Conservation (phyloP, 2,113 vertebrate species). For the Tragelaphus strepsiceros region DNA sequence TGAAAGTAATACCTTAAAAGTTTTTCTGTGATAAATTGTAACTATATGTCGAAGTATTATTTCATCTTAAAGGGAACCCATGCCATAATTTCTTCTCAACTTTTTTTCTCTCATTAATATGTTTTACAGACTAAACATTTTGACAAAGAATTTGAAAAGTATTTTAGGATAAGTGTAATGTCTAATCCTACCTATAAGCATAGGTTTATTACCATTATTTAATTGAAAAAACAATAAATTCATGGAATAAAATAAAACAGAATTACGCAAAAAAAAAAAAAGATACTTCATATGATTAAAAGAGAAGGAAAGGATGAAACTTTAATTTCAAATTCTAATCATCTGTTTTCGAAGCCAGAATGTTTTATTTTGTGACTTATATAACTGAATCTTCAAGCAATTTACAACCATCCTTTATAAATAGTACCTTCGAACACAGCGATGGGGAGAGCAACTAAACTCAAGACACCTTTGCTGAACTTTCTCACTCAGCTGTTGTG, state of each 20-base stretch:
- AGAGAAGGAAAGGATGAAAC: neutral
- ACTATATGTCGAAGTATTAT: neutral
- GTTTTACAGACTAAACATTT: neutral
- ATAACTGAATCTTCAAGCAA: neutral
- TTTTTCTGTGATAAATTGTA: neutral
- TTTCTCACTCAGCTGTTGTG: neutral
- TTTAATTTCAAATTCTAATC: conserved; percentile 4
- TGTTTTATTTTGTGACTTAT: neutral
- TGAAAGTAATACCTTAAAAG: neutral
- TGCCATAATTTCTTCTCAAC: neutral
- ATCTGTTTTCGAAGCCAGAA: neutral
- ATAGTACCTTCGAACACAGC: neutral
- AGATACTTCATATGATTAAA: neutral
- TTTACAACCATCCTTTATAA: conserved; percentile 27
- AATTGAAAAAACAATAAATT: neutral
- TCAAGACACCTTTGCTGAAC: neutral
- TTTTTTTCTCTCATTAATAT: neutral
- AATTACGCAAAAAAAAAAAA: neutral
- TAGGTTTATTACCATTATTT: neutral
- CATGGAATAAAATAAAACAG: neutral
- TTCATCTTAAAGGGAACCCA: neutral
- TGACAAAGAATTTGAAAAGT: neutral
- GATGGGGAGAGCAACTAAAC: neutral
- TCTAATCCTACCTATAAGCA: neutral
- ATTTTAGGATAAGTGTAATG: neutral